Conservation (phyloP, 1,140 invertebrate genomes). For the Listronotus oregonensis region DNA sequence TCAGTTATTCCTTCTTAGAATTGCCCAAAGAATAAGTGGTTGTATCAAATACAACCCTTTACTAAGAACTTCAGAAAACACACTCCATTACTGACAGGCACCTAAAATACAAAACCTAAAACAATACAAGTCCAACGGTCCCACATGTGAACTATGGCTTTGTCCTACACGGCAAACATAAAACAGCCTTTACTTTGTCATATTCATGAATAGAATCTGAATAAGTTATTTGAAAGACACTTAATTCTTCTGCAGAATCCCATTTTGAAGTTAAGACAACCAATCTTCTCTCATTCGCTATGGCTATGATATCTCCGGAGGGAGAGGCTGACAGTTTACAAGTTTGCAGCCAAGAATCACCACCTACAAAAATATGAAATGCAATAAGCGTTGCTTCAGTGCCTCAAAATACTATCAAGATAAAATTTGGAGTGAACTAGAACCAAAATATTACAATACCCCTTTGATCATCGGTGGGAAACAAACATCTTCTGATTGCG, state of each 20-base stretch:
- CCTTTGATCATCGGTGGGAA: slow-evolving; percentile 59
- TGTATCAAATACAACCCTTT: no score
- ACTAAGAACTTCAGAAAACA: no score
- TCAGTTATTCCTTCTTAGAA: no score
- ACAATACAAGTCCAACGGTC: slow-evolving; percentile 90
- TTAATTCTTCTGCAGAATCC: slow-evolving; percentile 58
- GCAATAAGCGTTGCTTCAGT: no score
- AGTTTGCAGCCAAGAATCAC: slow-evolving; percentile 72
- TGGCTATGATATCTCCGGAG: slow-evolving; percentile 71
- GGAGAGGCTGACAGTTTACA: slow-evolving; percentile 75
- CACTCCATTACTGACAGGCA: no score
- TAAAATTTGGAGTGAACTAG: no score
- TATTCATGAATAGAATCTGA: slow-evolving; percentile 62
- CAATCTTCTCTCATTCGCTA: slow-evolving; percentile 69
- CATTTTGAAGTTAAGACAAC: slow-evolving; percentile 71
- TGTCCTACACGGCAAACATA: slow-evolving; percentile 59
- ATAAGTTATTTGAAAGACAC: slow-evolving; percentile 60
- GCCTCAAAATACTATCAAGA: no score
- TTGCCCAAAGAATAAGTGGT: no score
- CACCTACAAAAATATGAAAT: slow-evolving; percentile 55
- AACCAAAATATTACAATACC: slow-evolving; percentile 35
- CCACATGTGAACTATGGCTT: slow-evolving; percentile 59
- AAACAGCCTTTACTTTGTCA: slow-evolving; percentile 58
- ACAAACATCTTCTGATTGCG: slow-evolving; percentile 64
- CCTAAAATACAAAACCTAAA: slow-evolving; percentile 55